Base-by-base conservation (phyloP, 2,797 vertebrate genomes). In the Sebastes nivosus region DNA sequence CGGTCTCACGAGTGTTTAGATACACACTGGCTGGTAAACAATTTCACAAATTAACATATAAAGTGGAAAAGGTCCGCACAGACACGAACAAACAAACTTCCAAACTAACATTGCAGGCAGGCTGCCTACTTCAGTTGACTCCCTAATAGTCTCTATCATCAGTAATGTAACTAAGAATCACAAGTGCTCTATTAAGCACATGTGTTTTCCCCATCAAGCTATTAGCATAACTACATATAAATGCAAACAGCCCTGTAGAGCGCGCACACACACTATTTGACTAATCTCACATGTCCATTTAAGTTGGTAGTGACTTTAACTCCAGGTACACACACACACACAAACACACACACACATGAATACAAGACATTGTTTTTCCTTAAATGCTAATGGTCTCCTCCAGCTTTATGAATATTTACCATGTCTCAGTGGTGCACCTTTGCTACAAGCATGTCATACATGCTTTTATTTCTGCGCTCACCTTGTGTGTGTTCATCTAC, bases 21-120 rank as follows among this genome's bases (percentile, higher is more conserved):
- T 87, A 88, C 88, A 90, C 90, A 93, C 50, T 85, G 90, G 88
- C 88, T 86, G 86, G 93, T 94, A 94, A 94, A 94, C 94, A 94
- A 91, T 93, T 90, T 91, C 79, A 71, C 89, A 92, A 91, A 94
- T 94, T 94, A 94, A 92, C 94, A 94, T 94, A 94, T 94, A 94
- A 94, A 95, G 93, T 93, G 93, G 91, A 93, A 94, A 94, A 86
- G 87, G 92, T 91, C 91, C 87, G 46, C 83, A 67, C 76, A 85
- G 92, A 87, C 89, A 67, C 8, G 73, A 91, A 85, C 91, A 92
- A 93, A 92, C 90, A 91, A 92, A 94, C 83, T 90, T 92, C 65
- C 42, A 20, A 67, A 73, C 73, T 64, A 87, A 85, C 89, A 87
- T 61, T 81, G 79, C 87, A 68, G 82, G 55, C 81, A 72, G 68